Conservation (phyloP, 2,888 invertebrate species). For the Leptura quadrifasciata region DNA sequence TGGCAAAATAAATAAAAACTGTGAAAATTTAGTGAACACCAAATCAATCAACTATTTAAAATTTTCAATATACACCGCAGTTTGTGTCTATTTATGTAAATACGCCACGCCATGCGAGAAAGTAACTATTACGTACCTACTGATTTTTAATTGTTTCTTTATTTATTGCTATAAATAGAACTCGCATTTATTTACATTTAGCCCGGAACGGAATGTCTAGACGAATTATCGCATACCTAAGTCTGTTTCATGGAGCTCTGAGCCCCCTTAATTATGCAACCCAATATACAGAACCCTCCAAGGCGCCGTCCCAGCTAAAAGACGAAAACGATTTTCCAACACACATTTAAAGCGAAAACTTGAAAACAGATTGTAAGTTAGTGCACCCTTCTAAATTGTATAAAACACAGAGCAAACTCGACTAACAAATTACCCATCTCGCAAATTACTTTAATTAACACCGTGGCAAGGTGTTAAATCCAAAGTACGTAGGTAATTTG, state of each 20-base stretch:
- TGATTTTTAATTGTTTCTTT: neutral
- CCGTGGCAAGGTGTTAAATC: neutral
- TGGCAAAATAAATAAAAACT: too few species aligned
- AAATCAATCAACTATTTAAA: too few species aligned
- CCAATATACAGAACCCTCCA: slow-evolving; percentile 12
- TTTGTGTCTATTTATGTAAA: neutral
- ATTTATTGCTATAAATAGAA: slow-evolving; percentile 5
- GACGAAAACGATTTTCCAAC: neutral
- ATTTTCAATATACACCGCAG: too few species aligned
- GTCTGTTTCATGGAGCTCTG: neutral
- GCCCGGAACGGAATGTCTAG: neutral
- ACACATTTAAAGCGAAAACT: neutral
- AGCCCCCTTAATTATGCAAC: slow-evolving; percentile 20
- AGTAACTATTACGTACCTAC: neutral
- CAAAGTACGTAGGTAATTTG: neutral
- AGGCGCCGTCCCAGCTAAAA: neutral
- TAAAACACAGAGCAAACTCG: neutral
- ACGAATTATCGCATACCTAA: neutral
- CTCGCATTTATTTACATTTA: neutral
- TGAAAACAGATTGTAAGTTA: neutral
- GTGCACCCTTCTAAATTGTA: neutral
- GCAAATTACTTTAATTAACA: neutral
- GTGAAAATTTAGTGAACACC: too few species aligned
- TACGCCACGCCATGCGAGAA: neutral
- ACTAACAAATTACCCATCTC: neutral